Evolutionary conservation across 2,888 invertebrate genomes (phyloP).

Genomic region (Thyatira batis): DNA sequence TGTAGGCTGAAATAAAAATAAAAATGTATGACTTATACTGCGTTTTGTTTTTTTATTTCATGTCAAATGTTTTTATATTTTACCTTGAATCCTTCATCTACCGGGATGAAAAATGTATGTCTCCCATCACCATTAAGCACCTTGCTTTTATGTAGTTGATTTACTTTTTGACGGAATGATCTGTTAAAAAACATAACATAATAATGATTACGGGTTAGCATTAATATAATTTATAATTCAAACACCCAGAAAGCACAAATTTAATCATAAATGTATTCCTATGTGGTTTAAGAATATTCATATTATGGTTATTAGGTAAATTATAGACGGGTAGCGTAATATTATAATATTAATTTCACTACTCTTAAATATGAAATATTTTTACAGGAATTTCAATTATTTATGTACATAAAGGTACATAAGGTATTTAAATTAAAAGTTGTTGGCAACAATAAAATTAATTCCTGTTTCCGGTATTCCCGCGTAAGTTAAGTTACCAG

Average conservation of each 20-base stretch:
- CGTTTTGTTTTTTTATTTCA: neutral
- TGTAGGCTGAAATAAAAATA: constrained; percentile 77
- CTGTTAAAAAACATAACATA: constrained; percentile 71
- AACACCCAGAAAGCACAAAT: neutral
- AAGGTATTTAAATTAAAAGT: neutral
- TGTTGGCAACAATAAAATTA: neutral
- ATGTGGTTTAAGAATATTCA: neutral
- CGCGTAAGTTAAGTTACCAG: neutral
- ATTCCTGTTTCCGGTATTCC: neutral
- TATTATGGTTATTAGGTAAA: neutral
- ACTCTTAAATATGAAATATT: neutral
- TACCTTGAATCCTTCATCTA: constrained; percentile 95
- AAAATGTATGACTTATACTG: neutral
- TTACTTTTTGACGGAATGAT: constrained; percentile 89
- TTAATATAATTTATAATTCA: neutral
- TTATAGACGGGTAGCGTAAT: too few species aligned
- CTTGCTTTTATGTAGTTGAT: constrained; percentile 86
- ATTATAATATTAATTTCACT: neutral
- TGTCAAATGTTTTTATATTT: constrained; percentile 8
- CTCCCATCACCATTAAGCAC: constrained; percentile 90
- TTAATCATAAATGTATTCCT: neutral
- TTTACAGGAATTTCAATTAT: neutral
- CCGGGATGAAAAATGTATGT: constrained; percentile 94
- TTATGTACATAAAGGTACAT: too few species aligned
- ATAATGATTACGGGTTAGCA: constrained; percentile 6